Evolutionary conservation across 2,888 invertebrate genomes (phyloP), one percentile per base, ranked within the genome.

Genomic region (Lasioglossum villosulum): DNA sequence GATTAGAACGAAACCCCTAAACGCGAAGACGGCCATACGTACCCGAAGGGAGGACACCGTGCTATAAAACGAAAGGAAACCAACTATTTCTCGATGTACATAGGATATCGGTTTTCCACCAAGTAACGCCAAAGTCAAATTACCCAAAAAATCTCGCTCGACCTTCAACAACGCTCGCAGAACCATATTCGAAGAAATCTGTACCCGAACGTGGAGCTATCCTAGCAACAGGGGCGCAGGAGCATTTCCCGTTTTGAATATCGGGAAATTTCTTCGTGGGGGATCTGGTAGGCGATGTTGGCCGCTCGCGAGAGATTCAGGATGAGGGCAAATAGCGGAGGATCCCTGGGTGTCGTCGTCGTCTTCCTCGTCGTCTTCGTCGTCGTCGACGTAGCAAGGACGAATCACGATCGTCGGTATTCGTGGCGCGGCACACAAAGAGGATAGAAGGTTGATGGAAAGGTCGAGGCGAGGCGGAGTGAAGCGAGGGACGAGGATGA

Each of bases 381-480:
- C 37, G 83, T 72, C 80, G 88, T 4, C 79, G 83, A 82, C 75
- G 88, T 70, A 80, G 81, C 85, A 90, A 89, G 86, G 83, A 89
- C 89, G 90, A 90, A 89, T 90, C 91, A 85, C 88, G 90, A 87
- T 88, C 80, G 89, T 88, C 84, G 91, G 87, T 90, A 89, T 90
- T 88, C 89, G 89, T 87, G 88, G 90, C 86, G 90, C 86, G 85
- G 90, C 89, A 84, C 87, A 88, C 88, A 88, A 88, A 88, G 91
- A 88, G 90, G 86, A 89, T 86, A 85, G 90, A 86, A 89, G 88
- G 86, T 86, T 90, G 90, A 89, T 88, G 90, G 88, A 87, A 87
- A 91, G 90, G 89, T 88, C 91, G 89, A 75, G 68, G 84, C 89
- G 86, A 74, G 82, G 87, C 79, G 82, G 76, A 76, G 85, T 59